phyloP scores from a whole-genome alignment of 2,797 vertebrate genomes.

The Clarias fuscus region DNA sequence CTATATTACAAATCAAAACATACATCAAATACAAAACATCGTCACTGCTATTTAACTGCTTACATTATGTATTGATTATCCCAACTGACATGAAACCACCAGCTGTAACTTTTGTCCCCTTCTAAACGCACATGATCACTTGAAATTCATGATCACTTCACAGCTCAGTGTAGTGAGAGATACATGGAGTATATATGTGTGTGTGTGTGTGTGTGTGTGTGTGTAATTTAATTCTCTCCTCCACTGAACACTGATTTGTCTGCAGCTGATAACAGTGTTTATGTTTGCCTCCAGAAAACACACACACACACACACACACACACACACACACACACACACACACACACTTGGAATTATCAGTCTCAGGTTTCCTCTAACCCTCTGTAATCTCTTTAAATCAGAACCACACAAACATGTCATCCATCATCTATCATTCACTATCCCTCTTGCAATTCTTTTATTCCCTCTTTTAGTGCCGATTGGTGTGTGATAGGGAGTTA shows the following conservation, averaged over 20 bases:
- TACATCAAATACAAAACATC: too few species aligned
- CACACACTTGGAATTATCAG: neutral
- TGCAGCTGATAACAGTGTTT: slow-evolving; percentile 40
- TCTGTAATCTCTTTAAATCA: slow-evolving; percentile 35
- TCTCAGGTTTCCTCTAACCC: slow-evolving; percentile 23
- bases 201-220: neutral
- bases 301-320: slow-evolving; percentile 33
- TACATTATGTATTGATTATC: neutral
- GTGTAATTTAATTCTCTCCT: slow-evolving; percentile 20
- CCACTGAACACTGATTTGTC: slow-evolving; percentile 18
- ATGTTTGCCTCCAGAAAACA: slow-evolving; percentile 7
- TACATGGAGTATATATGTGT: neutral
- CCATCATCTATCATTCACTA: slow-evolving; percentile 5
- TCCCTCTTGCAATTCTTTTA: neutral
- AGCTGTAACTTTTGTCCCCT: neutral
- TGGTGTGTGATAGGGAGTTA: neutral
- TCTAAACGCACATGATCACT: neutral
- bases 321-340: slow-evolving; percentile 19
- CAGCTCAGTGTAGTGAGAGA: neutral
- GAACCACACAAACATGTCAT: slow-evolving; percentile 18
- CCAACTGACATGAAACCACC: neutral
- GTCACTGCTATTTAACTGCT: neutral
- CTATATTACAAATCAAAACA: neutral
- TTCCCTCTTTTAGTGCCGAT: neutral
- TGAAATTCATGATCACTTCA: neutral